Base-by-base conservation (phyloP, 53 echinoderm and acorn worm species). In the Crossaster papposus region DNA sequence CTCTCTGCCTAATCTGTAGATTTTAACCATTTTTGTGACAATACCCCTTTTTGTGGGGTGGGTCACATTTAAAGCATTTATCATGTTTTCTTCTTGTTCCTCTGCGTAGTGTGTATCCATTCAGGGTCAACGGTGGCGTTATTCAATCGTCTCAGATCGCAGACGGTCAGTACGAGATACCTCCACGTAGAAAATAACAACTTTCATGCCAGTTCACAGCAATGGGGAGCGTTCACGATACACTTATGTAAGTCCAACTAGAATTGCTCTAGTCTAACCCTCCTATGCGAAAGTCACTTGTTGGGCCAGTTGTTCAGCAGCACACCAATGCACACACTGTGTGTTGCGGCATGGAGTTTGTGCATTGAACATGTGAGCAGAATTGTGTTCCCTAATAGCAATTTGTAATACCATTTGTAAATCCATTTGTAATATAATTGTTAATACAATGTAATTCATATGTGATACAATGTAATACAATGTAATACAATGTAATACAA, bases 181-280 rank as follows among this genome's bases (percentile, higher is more conserved):
- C 96, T 99, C 23, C 99, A 99, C 51, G 99, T 99, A 20, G 99
- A 99, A 89, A 96, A 99, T 77, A 89, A 94, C 52, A 99, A 99
- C 78, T 99, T 99, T 92, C 94, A 93, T 26, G 99, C 99, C 44
- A 96, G 96, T 64, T 99, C 99, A 37, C 99, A 99, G 79, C 99
- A 99, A 75, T 99, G 99, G 99, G 99, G 99, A 15, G 99, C 99
- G 28, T 99, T 99, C 92, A 96, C 99, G 52, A 99, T 99, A 82
- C 99, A 99, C 75, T 88, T 99, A 68, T 65, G 99, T 99, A 96
- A 99, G 99, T 90, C 68, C 15, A 58, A 14, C 15, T 11, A 58
- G 12, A 20, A 15, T 20, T 18, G 12, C 17, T n/a, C n/a, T n/a
- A n/a, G n/a, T n/a, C n/a, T n/a, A n/a, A n/a, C n/a, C n/a, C n/a